A percentile compares a stretch with the other conserved stretches of the same genome.
Evolutionary conservation across 53 echinoderm and acorn worm species (phyloP).

Genomic region (Holothuria leucospilota): DNA sequence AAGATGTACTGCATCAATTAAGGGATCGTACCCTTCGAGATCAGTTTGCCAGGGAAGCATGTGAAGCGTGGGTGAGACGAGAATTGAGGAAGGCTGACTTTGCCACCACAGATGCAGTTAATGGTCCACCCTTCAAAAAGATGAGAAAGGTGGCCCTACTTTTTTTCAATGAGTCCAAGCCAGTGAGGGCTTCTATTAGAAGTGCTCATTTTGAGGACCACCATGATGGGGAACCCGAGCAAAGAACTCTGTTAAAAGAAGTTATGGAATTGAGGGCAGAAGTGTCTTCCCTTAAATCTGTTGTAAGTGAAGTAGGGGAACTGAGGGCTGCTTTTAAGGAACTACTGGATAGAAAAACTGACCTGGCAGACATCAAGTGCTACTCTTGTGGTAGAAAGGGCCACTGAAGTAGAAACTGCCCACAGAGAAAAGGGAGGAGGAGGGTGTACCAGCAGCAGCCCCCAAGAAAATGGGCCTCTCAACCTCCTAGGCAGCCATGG

Average conservation of each 20-base stretch:
- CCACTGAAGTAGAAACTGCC: no score
- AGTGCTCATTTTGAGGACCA: no score
- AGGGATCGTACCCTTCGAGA: slow-evolving; percentile 22
- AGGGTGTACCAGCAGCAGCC: background rate
- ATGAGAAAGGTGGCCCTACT: background rate
- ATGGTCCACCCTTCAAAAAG: background rate
- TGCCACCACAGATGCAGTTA: background rate
- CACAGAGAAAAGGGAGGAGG: background rate
- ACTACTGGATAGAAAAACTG: background rate
- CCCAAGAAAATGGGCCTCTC: background rate
- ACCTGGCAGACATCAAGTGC: no score
- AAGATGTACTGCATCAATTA: slow-evolving; percentile 7
- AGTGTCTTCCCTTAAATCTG: background rate
- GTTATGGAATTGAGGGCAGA: background rate
- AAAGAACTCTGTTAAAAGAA: background rate
- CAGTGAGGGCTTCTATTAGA: background rate
- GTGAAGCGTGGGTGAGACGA: slow-evolving; percentile 5
- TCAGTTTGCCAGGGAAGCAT: slow-evolving; percentile 3
- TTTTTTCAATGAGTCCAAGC: background rate
- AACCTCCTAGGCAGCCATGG: background rate
- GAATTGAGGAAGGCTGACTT: slow-evolving; percentile 8
- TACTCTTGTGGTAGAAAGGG: no score
- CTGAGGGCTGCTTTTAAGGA: background rate
- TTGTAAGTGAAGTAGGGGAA: background rate
- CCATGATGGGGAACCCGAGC: no score